Evolutionary conservation across 2,888 invertebrate species (phyloP).

Genomic region (Phortica okadai): DNA sequence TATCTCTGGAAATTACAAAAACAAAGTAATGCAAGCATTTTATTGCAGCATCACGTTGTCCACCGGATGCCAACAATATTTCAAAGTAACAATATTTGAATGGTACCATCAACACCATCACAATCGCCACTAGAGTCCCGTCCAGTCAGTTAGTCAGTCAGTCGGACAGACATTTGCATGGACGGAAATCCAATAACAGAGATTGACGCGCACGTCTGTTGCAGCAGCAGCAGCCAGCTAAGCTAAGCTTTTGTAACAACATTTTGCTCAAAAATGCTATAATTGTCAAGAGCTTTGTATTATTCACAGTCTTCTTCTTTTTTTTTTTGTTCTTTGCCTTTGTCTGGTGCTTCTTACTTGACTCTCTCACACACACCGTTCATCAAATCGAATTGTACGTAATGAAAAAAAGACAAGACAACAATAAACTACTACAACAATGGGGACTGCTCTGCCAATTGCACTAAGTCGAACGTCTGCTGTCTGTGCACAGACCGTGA

Average conservation of each 20-base stretch:
- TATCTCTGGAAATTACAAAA: conserved; percentile 20
- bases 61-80: conserved; percentile 68
- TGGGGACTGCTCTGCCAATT: conserved; percentile 41
- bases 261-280: conserved; percentile 4
- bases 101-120: conserved; percentile 25
- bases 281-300: conserved; percentile 24
- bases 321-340: not conserved
- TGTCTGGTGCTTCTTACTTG: not conserved
- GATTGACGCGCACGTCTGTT: conserved; percentile 6
- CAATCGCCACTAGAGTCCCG: not conserved
- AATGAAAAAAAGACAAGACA: conserved; percentile 38
- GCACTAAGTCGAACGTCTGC: conserved; percentile 39
- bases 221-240: not conserved
- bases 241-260: not conserved
- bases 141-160: not conserved
- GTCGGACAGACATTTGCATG: not conserved
- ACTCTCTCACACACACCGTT: conserved; percentile 3
- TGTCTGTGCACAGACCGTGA: conserved; percentile 62
- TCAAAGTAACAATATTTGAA: conserved; percentile 49
- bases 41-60: conserved; percentile 68
- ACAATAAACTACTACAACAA: conserved; percentile 60
- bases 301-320: not conserved
- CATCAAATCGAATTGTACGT: not conserved
- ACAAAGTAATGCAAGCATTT: conserved; percentile 46
- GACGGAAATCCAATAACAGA: not conserved